These are phyloP conservation scores for Carettochelys insculpta DNA, from an alignment of 2,113 vertebrate species.

Conservation along the genomic window DNA sequence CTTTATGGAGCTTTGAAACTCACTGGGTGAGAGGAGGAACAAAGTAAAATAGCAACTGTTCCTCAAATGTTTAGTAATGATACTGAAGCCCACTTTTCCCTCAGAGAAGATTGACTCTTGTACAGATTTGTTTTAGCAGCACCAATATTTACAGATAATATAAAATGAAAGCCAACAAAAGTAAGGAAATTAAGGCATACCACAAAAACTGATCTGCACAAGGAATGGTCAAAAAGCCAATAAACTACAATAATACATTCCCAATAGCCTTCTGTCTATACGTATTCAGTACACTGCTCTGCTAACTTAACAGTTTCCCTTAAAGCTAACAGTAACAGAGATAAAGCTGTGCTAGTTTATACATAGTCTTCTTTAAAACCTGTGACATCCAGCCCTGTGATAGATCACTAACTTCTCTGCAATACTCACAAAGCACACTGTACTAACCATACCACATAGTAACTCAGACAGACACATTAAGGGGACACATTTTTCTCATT, in stretches of 20 bases:
- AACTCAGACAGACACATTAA: background rate
- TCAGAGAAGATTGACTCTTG: background rate
- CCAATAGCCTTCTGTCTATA: background rate
- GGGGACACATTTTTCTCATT: background rate
- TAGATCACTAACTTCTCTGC: background rate
- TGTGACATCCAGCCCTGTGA: background rate
- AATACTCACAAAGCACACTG: background rate
- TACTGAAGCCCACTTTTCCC: background rate
- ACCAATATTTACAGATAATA: background rate
- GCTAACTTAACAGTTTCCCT: background rate
- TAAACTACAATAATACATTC: background rate
- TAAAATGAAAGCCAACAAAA: background rate
- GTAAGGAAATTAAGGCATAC: background rate
- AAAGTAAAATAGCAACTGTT: no score
- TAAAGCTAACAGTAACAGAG: no score
- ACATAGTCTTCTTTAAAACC: background rate
- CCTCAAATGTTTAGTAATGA: background rate
- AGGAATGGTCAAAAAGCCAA: constrained; percentile 1
- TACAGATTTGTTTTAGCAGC: background rate
- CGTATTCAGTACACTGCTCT: background rate
- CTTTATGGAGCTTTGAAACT: no score
- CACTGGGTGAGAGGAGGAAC: no score
- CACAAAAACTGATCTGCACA: background rate
- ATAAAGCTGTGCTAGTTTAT: no score
- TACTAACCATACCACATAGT: background rate